Evolutionary conservation across 2,888 invertebrate species (phyloP), one percentile per base, ranked within the genome.

Genomic region (Stenodera caucasica): DNA sequence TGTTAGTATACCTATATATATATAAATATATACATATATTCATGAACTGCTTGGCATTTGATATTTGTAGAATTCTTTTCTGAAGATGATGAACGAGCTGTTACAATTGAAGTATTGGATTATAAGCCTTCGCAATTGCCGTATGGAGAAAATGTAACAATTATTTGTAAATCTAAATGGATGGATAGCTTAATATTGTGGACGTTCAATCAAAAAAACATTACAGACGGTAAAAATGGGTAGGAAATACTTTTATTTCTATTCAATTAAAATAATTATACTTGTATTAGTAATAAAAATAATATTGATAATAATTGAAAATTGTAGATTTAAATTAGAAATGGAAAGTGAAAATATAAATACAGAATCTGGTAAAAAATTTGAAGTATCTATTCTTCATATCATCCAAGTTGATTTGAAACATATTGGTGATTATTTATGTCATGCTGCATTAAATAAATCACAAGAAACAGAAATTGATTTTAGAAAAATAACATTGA

Each of bases 371-470:
- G 79, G 78, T 33, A 80, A 78, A 60, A 78, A 79, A 58, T 77
- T 74, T 64, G 79, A 79, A 67, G 77, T 80, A 55, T 83, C 80
- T 55, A 83, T 83, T 60, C 77, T 88, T 50, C 82, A 83, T 60
- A 83, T 88, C 64, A 76, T 81, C 45, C 80, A 83, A 69, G 81
- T 86, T 21, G 82, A 82, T 69, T 80, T 85, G 60, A 80, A 82
- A 55, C 87, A 88, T 74, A 82, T 82, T 53, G 88, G 88, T 23
- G 83, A 84, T 72, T 88, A 87, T 71, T 83, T 83, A 0, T 89
- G 88, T 72, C 81, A 81, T 71, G 82, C 71, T 7, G 66, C 82
- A 18, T 72, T 76, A n/a, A 80, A 81, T 37, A 77, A 75, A 55
- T 80, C 81, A 54, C 79, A 78, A 15, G 40, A 57, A 30, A 57